A percentile compares a stretch with the other conserved stretches of the same genome.
Conservation (phyloP, 2,888 invertebrate species). For the Apamea monoglypha region DNA sequence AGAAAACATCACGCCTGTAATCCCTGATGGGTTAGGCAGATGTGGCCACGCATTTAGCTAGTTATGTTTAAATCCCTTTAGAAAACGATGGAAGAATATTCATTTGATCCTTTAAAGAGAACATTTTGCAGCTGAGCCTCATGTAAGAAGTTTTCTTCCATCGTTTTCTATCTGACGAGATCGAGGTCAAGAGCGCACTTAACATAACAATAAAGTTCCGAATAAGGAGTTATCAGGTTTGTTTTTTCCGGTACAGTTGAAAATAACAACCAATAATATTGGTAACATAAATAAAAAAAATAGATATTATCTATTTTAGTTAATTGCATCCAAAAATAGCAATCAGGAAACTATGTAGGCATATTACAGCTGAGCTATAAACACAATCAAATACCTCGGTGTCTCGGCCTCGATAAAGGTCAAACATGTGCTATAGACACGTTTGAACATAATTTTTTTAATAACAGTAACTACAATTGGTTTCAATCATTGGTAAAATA, state of each 20-base stretch:
- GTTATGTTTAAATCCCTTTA: too few species aligned
- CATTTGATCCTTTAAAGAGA: not conserved
- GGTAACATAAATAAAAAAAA: too few species aligned
- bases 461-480: slow-evolving; percentile 22
- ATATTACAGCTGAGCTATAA: slow-evolving; percentile 26
- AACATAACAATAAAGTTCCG: not conserved
- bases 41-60: too few species aligned
- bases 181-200: not conserved
- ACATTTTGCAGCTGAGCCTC: not conserved
- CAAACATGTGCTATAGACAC: slow-evolving; percentile 30
- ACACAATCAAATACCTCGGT: slow-evolving; percentile 54
- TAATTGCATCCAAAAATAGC: slow-evolving; percentile 37
- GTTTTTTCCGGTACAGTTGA: not conserved
- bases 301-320: not conserved
- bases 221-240: not conserved
- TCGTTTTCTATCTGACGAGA: not conserved
- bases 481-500: slow-evolving; percentile 1
- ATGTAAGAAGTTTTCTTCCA: not conserved
- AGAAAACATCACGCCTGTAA: too few species aligned
- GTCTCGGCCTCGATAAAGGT: slow-evolving; percentile 55
- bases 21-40: too few species aligned
- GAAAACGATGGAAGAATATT: not conserved
- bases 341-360: slow-evolving; percentile 55
- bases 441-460: slow-evolving; percentile 33
- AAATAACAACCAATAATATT: not conserved